Conservation (phyloP, 2,888 invertebrate genomes). For the Calephelis perditalis region DNA sequence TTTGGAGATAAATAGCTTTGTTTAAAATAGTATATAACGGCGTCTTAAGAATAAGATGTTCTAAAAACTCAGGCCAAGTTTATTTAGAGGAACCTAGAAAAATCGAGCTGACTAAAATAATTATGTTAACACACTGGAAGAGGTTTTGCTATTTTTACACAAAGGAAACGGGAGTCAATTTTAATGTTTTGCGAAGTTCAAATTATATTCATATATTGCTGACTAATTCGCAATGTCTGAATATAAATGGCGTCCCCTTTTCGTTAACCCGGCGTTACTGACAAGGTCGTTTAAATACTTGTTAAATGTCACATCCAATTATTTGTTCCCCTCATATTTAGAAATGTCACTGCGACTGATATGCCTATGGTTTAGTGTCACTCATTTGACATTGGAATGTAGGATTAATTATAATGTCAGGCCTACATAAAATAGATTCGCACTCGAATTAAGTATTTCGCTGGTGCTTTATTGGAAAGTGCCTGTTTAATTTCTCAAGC, state of each 20-base stretch:
- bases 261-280: slow-evolving; percentile 50
- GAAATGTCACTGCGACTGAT: slow-evolving; percentile 72
- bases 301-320: slow-evolving; percentile 71
- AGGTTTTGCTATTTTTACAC: no score
- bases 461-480: slow-evolving; percentile 27
- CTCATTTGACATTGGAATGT: slow-evolving; percentile 72
- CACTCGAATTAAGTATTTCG: slow-evolving; percentile 44
- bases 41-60: no score
- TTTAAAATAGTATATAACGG: no score
- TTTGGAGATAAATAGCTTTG: no score
- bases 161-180: no score
- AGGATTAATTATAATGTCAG: slow-evolving; percentile 69
- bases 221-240: slow-evolving; percentile 40
- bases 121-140: no score
- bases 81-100: no score
- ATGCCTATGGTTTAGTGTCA: slow-evolving; percentile 69
- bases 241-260: slow-evolving; percentile 54
- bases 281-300: slow-evolving; percentile 65
- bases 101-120: no score
- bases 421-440: slow-evolving; percentile 55
- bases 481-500: slow-evolving; percentile 15
- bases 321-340: slow-evolving; percentile 61
- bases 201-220: slow-evolving; percentile 23
- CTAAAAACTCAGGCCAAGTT: no score
- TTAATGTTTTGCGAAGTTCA: no score